Evolutionary conservation across 64 coral and sea anemone genomes (phyloP), one percentile per base, ranked within the genome.

Genomic region (Pocillopora damicornis): DNA sequence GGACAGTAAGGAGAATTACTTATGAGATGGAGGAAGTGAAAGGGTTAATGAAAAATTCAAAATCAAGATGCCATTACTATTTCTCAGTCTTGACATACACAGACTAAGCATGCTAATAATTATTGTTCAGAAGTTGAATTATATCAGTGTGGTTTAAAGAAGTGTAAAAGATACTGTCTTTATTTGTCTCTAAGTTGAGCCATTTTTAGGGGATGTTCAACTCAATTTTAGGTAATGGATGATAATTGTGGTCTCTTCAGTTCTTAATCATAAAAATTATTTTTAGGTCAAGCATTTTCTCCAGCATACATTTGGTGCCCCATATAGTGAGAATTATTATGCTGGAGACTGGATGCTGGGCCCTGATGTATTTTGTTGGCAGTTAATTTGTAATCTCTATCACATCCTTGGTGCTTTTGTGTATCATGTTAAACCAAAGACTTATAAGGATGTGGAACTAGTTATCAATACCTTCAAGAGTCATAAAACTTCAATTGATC

Each of bases 271-370:
- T 88, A 1, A 15, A 14, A 63, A 37, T 73, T 20, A 76, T 63
- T 22, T 79, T 16, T 45, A 98, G 95, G 89, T 91, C 45, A 90
- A 94, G 34, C 95, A 98, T 59, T 98, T 91, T 71, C 95, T 98
- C 64, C 84, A 94, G 61, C 91, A 93, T 80, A 91, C 90, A 86
- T 98, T 98, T 82, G 91, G 92, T 67, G 13, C 60, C 1, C 92
- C 95, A 76, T 98, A 94, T 78, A 92, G 82, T 35, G 66, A 88
- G 64, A 98, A 98, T 57, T 98, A 93, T 68, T 98, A 98, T 64
- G 62, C 88, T 23, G 95, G 95, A 67, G 95, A 98, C 79, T 98
- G 95, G 95, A 88, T 98, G 91, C 56, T 98, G 35, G 95, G 95
- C 4, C 95, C 95, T 7, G 91, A 94, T 22, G 75, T 94, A 2